A percentile compares a stretch with the other conserved stretches of the same genome.
Evolutionary conservation across 1,140 invertebrate species (phyloP).

Genomic region (Drosophila lacertosa): DNA sequence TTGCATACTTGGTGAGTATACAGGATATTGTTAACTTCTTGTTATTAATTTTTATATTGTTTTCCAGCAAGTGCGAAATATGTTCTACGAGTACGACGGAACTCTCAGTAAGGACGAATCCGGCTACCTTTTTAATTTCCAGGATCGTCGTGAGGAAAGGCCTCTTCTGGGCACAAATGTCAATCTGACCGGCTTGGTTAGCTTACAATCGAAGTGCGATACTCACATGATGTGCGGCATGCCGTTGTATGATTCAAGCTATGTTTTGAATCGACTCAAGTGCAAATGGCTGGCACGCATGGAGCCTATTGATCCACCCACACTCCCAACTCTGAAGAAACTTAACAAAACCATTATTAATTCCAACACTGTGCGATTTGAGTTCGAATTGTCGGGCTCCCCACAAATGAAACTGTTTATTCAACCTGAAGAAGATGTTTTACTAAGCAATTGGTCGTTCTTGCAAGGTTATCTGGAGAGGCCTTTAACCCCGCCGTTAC

Average conservation of each 20-base stretch:
- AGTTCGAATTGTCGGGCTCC: conserved; percentile 85
- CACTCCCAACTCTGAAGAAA: conserved; percentile 26
- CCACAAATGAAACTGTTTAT: conserved; percentile 89
- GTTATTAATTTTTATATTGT: not conserved
- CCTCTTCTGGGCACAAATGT: conserved; percentile 84
- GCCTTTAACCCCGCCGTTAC: conserved; percentile 85
- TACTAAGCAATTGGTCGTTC: conserved; percentile 87
- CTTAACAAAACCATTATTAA: conserved; percentile 40
- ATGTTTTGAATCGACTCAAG: conserved; percentile 30
- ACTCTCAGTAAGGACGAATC: conserved; percentile 85
- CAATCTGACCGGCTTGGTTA: conserved; percentile 85
- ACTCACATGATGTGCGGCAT: conserved; percentile 89
- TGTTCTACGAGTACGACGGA: conserved; percentile 86
- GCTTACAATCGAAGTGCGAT: conserved; percentile 86
- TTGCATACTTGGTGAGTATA: conserved; percentile 87
- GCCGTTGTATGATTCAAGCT: conserved; percentile 88
- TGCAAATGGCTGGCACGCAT: conserved; percentile 56
- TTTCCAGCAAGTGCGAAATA: conserved; percentile 86
- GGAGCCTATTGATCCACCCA: conserved; percentile 47
- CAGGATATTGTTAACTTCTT: conserved; percentile 13
- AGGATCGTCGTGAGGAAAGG: conserved; percentile 88
- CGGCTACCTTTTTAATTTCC: conserved; percentile 89
- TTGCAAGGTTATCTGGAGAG: conserved; percentile 84
- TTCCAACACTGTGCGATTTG: conserved; percentile 35
- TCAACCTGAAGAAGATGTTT: conserved; percentile 86